Evolutionary conservation across 2,888 invertebrate genomes (phyloP).

Genomic region (Rotaria sp.): DNA sequence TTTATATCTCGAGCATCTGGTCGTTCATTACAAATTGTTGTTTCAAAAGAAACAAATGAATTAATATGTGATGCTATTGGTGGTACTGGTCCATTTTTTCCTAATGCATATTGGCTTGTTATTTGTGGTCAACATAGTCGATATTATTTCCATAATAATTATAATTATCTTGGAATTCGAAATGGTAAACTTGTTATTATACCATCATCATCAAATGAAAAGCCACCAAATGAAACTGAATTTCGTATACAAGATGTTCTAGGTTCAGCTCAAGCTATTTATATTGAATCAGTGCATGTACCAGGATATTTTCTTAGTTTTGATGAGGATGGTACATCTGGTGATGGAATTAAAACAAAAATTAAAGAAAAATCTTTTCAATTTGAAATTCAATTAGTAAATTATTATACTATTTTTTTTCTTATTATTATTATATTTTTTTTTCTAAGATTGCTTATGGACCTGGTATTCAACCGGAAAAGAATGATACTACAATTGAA

Average conservation of each 20-base stretch:
- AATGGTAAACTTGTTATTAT: not conserved
- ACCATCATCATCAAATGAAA: not conserved
- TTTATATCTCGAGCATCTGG: not conserved
- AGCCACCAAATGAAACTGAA: not conserved
- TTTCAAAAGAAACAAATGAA: not conserved
- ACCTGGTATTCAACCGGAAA: not conserved
- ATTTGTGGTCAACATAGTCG: not conserved
- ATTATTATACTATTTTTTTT: not conserved
- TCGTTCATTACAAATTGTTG: not conserved
- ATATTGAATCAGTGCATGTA: not conserved
- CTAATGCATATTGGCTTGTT: not conserved
- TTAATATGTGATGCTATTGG: conserved; percentile 6
- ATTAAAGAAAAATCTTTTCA: not conserved
- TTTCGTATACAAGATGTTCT: not conserved
- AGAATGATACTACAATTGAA: not conserved
- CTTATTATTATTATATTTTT: too few relatives aligned
- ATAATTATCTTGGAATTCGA: not conserved
- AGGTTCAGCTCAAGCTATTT: not conserved
- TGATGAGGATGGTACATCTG: not conserved
- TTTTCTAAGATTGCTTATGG: not conserved
- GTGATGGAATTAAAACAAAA: not conserved
- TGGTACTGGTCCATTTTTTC: conserved; percentile 9
- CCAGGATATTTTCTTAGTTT: conserved; percentile 1
- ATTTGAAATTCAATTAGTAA: not conserved
- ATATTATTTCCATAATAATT: conserved; percentile 17